Evolutionary conservation across 2,888 invertebrate species (phyloP), one percentile per base, ranked within the genome.

Genomic region (Corbicula japonica): DNA sequence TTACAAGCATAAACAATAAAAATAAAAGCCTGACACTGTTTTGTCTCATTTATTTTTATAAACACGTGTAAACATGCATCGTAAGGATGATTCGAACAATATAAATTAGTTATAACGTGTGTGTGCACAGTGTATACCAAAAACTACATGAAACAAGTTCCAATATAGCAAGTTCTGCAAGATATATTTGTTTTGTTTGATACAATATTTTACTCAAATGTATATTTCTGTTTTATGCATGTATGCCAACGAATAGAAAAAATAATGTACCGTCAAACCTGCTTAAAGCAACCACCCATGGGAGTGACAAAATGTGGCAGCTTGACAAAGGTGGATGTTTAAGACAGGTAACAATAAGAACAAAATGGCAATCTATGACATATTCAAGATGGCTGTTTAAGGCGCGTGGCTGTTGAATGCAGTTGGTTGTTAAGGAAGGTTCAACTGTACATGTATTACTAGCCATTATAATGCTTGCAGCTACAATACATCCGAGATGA

Each of bases 401-500:
- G 41, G 41, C 41, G 41, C 10, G 10, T 10, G 15, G 41, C 10
- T 18, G 41, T 41, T 18, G 10, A 41, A 12, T 41, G 41, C 10
- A 41, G 10, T 18, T 12, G 10, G 41, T 41, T 12, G 41, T 10
- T 18, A 12, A 10, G 10, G 10, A 41, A 41, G 10, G 8, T 12
- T 12, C 15, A 12, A 12, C 23, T 23, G 34, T 32, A 56, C 28
- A 12, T 58, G 30, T 21, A 32, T 18, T 32, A 56, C 2, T n/a
- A 26, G 21, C 18, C 12, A 65, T 18, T 44, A 26, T 30, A 50
- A 21, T 58, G 10, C 28, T 48, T 28, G 52, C 46, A 86, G 86
- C 69, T 82, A 1, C 21, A 74, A 4, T 86, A 79, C 66, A 76
- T 86, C 26, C 65, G 61, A 38, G 74, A 76, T 0, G 44, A 84